A percentile compares a stretch with the other conserved stretches of the same genome.
Evolutionary conservation across 2,113 vertebrate genomes (phyloP).

Genomic region (Perccottus glenii): DNA sequence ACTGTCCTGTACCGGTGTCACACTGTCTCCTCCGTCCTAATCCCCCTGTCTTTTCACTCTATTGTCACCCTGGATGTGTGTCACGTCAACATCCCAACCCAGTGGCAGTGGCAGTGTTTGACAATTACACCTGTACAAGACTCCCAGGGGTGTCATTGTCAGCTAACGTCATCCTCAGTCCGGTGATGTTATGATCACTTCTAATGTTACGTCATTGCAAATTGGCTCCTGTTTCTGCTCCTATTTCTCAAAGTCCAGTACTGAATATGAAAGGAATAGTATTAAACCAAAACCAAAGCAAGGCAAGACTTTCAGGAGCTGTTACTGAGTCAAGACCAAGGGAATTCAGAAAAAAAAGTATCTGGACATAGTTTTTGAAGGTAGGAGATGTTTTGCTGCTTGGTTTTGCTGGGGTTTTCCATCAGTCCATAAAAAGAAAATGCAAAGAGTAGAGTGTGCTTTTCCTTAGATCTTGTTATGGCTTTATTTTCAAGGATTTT

Average conservation of each 20-base stretch:
- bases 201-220: conserved; percentile 19
- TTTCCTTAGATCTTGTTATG: too few species aligned
- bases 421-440: too few species aligned
- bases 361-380: too few species aligned
- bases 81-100: conserved; percentile 26
- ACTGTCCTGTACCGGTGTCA: conserved; percentile 3
- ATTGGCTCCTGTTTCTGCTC: conserved; percentile 6
- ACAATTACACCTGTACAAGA: conserved; percentile 31
- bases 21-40: conserved; percentile 24
- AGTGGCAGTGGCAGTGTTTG: conserved; percentile 23
- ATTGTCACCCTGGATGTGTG: conserved; percentile 40
- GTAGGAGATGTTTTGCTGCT: too few species aligned
- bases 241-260: neutral
- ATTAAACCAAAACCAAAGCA: neutral
- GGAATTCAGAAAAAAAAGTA: too few species aligned
- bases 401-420: too few species aligned
- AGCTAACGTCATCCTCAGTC: conserved; percentile 16
- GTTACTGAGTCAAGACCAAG: too few species aligned
- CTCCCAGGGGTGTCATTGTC: conserved; percentile 31
- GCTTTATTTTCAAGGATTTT: too few species aligned
- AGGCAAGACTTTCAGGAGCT: too few species aligned
- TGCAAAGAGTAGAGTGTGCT: too few species aligned
- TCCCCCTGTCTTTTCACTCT: conserved; percentile 6
- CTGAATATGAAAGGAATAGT: too few species aligned
- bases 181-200: conserved; percentile 27